Percentiles rank a stretch among this genome's conserved stretches.
Evolutionary conservation across 2,888 invertebrate genomes (phyloP).

Genomic region (Strigamia crassipes): DNA sequence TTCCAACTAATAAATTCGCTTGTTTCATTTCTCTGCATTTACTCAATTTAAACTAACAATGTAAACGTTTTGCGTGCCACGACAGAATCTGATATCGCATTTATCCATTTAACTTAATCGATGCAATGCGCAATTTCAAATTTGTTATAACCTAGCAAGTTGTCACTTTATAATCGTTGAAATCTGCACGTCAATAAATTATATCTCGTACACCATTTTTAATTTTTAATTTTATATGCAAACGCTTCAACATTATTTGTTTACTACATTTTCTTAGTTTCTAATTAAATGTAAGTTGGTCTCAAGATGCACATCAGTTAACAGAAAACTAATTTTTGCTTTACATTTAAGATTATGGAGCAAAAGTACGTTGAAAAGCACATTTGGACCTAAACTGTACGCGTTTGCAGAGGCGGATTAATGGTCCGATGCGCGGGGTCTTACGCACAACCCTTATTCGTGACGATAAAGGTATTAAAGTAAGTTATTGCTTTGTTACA

Average conservation of each 20-base stretch:
- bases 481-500: no score
- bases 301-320: no score
- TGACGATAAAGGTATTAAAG: no score
- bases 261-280: neutral
- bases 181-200: neutral
- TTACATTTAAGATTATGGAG: no score
- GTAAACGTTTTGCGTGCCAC: neutral
- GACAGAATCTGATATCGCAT: neutral
- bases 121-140: neutral
- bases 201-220: no score
- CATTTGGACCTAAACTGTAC: no score
- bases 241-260: neutral
- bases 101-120: neutral
- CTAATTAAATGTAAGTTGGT: no score
- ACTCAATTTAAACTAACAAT: conserved; percentile 1
- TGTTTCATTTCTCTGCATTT: conserved; percentile 7
- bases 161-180: neutral
- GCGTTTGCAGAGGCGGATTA: no score
- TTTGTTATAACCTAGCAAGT: neutral
- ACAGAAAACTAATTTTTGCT: no score
- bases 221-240: neutral
- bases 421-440: no score
- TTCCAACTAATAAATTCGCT: neutral
- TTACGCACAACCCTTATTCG: no score
- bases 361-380: no score